Conservation (phyloP, 2,888 invertebrate genomes). For the Cantharis rustica region DNA sequence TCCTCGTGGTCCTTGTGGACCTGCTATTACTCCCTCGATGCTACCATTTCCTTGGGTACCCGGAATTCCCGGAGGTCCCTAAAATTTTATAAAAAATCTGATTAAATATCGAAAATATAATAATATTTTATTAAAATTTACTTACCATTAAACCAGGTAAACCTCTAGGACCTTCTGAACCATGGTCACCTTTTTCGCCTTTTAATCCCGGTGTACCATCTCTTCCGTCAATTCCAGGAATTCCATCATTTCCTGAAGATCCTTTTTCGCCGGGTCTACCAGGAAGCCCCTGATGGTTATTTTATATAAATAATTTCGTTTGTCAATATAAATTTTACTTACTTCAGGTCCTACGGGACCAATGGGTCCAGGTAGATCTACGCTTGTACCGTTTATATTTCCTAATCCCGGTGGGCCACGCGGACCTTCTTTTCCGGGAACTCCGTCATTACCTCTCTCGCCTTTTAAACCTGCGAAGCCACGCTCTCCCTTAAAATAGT, state of each 20-base stretch:
- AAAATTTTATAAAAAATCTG: background rate
- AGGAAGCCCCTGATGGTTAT: conserved; percentile 9
- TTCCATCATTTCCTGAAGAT: conserved; percentile 54
- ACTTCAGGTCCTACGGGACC: conserved; percentile 50
- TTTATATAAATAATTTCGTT: conserved; percentile 40
- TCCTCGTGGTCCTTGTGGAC: conserved; percentile 16
- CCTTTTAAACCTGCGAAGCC: conserved; percentile 58
- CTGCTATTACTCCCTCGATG: background rate
- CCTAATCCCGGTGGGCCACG: conserved; percentile 46
- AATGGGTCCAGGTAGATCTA: conserved; percentile 44
- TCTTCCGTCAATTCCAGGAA: conserved; percentile 31
- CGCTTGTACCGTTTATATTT: conserved; percentile 48
- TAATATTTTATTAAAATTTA: background rate
- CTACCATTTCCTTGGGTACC: background rate
- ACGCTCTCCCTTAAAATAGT: conserved; percentile 40
- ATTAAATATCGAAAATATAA: too few species aligned
- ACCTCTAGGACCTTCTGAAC: conserved; percentile 41
- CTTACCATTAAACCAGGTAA: conserved; percentile 9
- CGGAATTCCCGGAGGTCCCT: conserved; percentile 4
- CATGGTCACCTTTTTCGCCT: conserved; percentile 58
- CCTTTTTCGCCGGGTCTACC: conserved; percentile 47
- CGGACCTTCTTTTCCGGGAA: conserved; percentile 44
- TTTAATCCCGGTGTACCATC: conserved; percentile 53
- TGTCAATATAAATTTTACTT: conserved; percentile 13
- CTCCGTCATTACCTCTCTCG: conserved; percentile 44